Conservation (phyloP, 2,888 invertebrate genomes). For the Eledona agricola region DNA sequence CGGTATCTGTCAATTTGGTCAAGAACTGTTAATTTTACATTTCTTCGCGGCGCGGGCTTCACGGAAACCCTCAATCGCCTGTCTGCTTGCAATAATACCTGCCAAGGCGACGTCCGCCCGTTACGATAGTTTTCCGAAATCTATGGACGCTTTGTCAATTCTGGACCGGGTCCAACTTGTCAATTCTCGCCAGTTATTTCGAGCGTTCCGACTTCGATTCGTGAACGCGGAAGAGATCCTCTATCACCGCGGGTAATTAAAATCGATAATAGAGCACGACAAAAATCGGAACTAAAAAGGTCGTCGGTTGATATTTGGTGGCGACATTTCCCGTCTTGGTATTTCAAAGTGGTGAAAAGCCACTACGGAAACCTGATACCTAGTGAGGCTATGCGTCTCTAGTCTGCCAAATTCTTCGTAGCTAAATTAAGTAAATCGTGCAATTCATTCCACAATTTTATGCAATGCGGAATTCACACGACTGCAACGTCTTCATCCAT, state of each 20-base stretch:
- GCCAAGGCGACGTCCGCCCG: conserved; percentile 16
- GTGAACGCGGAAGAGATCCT: conserved; percentile 18
- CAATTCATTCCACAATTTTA: too few relatives aligned
- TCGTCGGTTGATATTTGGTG: conserved; percentile 17
- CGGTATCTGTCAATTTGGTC: conserved; percentile 24
- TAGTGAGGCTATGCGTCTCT: conserved; percentile 4
- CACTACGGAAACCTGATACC: conserved; percentile 20
- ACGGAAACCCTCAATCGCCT: conserved; percentile 24
- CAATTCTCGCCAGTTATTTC: conserved; percentile 27
- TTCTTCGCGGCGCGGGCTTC: conserved; percentile 17
- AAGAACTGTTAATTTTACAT: conserved; percentile 17
- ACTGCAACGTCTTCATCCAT: too few relatives aligned
- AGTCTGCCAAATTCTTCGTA: too few relatives aligned
- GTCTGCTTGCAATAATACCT: conserved; percentile 26
- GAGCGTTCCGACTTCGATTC: conserved; percentile 5
- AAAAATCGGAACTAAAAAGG: conserved; percentile 11
- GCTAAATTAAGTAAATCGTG: too few relatives aligned
- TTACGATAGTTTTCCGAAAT: conserved; percentile 26
- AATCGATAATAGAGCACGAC: too few relatives aligned
- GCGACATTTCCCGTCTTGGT: too few relatives aligned
- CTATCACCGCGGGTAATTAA: conserved; percentile 5
- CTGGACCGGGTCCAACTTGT: conserved; percentile 29
- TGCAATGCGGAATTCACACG: too few relatives aligned
- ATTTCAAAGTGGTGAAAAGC: conserved; percentile 14
- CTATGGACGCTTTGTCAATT: conserved; percentile 26